These are phyloP conservation scores for Galerucella calmariensis DNA, from an alignment of 2,888 invertebrate genomes.

Conservation along the genomic window DNA sequence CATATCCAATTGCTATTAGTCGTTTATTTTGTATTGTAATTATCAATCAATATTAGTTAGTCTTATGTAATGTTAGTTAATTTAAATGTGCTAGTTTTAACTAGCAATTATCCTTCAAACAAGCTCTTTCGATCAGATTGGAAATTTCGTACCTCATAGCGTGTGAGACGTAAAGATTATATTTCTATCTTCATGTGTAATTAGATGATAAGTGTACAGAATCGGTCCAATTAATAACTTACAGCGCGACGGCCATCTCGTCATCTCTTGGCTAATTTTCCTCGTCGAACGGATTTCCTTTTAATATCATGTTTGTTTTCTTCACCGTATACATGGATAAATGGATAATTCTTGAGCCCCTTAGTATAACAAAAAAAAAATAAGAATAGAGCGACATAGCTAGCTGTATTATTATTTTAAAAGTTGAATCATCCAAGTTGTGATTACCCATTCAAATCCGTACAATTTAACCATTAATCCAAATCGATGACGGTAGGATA, in stretches of 20 bases:
- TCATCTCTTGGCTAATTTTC: neutral
- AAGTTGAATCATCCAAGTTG: neutral
- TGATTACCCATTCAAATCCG: conserved; percentile 9
- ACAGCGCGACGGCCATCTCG: neutral
- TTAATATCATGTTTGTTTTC: neutral
- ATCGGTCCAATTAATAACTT: neutral
- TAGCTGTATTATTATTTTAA: neutral
- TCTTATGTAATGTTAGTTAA: no score
- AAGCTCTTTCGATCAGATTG: neutral
- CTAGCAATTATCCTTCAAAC: neutral
- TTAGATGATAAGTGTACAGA: neutral
- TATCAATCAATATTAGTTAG: no score
- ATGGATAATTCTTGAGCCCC: neutral
- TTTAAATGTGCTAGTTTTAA: no score
- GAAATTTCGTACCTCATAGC: no score
- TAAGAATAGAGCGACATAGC: neutral
- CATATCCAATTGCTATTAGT: no score
- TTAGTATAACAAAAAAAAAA: neutral
- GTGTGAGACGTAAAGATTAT: neutral
- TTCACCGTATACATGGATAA: neutral
- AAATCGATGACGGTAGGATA: conserved; percentile 7
- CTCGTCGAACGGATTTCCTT: neutral
- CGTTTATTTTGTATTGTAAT: no score
- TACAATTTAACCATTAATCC: conserved; percentile 16
- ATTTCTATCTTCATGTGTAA: neutral